phyloP scores from a whole-genome alignment of 2,888 invertebrate genomes.

The Caprella mutica region DNA sequence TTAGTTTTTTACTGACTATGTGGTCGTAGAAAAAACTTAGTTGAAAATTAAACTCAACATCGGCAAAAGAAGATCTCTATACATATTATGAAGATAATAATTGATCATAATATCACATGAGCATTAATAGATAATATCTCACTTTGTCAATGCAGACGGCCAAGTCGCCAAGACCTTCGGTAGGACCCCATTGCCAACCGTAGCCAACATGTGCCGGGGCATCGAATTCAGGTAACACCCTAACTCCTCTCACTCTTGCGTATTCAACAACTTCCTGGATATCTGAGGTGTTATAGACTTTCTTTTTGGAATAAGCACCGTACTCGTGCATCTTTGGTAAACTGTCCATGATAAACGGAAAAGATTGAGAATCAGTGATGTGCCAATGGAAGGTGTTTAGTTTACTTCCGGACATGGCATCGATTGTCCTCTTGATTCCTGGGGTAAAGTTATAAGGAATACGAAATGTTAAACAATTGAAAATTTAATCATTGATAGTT shows the following conservation, averaged over 20 bases:
- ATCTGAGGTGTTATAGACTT: conserved; percentile 57
- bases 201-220: conserved; percentile 85
- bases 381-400: conserved; percentile 48
- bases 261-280: conserved; percentile 60
- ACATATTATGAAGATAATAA: too few species aligned
- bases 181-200: conserved; percentile 60
- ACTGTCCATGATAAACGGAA: conserved; percentile 44
- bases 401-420: conserved; percentile 31
- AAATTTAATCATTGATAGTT: too few species aligned
- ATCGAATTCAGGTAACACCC: conserved; percentile 83
- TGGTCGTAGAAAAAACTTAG: too few species aligned
- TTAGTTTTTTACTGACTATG: too few species aligned
- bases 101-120: too few species aligned
- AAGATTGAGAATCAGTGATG: conserved; percentile 45
- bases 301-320: conserved; percentile 24
- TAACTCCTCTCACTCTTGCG: conserved; percentile 65
- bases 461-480: too few species aligned
- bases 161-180: conserved; percentile 60
- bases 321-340: conserved; percentile 30
- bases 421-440: conserved; percentile 26
- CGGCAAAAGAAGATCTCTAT: too few species aligned
- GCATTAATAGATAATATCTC: too few species aligned
- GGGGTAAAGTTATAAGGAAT: too few species aligned
- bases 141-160: conserved; percentile 65
- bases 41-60: too few species aligned